These are phyloP conservation scores for Esox niger DNA, from an alignment of 2,113 vertebrate species.

Conservation along the genomic window DNA sequence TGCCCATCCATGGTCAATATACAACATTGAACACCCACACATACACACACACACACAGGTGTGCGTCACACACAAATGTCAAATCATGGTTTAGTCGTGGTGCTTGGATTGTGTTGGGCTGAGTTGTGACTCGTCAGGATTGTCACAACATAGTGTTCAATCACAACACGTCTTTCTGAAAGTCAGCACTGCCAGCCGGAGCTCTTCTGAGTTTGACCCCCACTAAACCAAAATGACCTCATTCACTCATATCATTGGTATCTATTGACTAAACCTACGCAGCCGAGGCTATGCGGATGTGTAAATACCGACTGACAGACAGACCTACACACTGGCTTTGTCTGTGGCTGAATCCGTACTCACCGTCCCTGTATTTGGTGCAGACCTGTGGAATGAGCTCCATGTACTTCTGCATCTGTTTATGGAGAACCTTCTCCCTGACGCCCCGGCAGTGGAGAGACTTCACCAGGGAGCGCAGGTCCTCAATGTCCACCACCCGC, in stretches of 20 bases:
- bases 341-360: conserved; percentile 29
- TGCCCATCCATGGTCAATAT: conserved; percentile 4
- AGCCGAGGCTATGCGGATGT: too few relatives aligned
- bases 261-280: too few relatives aligned
- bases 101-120: not conserved
- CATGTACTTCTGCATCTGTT: conserved; percentile 95
- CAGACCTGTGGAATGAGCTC: conserved; percentile 95
- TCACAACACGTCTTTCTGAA: conserved; percentile 7
- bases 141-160: conserved; percentile 17
- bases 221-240: not conserved
- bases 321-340: not conserved
- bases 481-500: conserved; percentile 90
- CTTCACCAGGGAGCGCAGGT: conserved; percentile 84
- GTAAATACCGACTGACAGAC: not conserved
- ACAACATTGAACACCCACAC: too few relatives aligned
- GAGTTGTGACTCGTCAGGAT: not conserved
- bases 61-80: too few relatives aligned
- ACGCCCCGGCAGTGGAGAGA: conserved; percentile 91
- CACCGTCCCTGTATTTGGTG: conserved; percentile 91
- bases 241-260: too few relatives aligned
- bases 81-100: not conserved
- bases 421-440: conserved; percentile 92
- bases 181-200: not conserved
- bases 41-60: too few relatives aligned
- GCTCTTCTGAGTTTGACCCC: not conserved